A percentile compares a stretch with the other conserved stretches of the same genome.
phyloP scores from a whole-genome alignment of 2,797 vertebrate species.

The Eleutherodactylus coqui region DNA sequence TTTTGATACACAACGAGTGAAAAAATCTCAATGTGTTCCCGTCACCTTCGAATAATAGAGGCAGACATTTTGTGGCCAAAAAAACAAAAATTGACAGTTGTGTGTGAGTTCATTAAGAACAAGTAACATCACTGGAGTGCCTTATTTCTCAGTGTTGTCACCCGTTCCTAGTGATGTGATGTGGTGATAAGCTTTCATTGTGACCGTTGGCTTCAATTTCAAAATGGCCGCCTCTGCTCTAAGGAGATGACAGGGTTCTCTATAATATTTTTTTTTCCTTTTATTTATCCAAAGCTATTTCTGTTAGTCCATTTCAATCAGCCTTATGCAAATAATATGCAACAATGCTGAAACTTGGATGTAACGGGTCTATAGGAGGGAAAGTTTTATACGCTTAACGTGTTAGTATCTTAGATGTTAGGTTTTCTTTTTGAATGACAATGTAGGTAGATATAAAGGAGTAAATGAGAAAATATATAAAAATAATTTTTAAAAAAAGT shows the following conservation, averaged over 20 bases:
- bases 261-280: slow-evolving; percentile 67
- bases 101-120: neutral
- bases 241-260: neutral
- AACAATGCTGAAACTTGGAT: slow-evolving; percentile 78
- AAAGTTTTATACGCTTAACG: slow-evolving; percentile 72
- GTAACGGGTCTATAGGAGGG: slow-evolving; percentile 77
- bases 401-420: slow-evolving; percentile 72
- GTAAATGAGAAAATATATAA: slow-evolving; percentile 47
- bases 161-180: slow-evolving; percentile 21
- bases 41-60: neutral
- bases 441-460: slow-evolving; percentile 67
- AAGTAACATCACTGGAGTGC: slow-evolving; percentile 40
- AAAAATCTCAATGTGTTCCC: neutral
- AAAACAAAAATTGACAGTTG: neutral
- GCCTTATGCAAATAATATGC: slow-evolving; percentile 80
- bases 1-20: slow-evolving; percentile 64
- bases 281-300: slow-evolving; percentile 77
- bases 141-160: slow-evolving; percentile 19
- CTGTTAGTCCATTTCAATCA: slow-evolving; percentile 76
- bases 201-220: neutral
- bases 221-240: neutral
- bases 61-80: slow-evolving; percentile 4
- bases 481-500: slow-evolving; percentile 65
- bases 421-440: slow-evolving; percentile 71
- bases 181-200: neutral